Percentiles rank a stretch among this genome's conserved stretches.
Evolutionary conservation across 2,888 invertebrate species (phyloP).

Genomic region (Buathra laborator): DNA sequence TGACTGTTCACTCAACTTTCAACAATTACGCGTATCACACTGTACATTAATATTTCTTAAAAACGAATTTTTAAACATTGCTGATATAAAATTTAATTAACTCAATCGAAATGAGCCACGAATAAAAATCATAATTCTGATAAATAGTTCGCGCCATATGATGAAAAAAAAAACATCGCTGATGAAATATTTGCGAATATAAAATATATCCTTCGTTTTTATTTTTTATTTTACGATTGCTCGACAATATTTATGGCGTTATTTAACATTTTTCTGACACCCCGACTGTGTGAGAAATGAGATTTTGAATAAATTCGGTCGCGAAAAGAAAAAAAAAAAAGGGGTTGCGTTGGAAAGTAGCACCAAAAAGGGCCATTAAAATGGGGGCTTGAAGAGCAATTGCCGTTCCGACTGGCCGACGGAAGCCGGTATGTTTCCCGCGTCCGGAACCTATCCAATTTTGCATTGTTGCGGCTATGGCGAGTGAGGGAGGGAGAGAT

Average conservation of each 20-base stretch:
- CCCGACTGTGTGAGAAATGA: background rate
- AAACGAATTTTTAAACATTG: background rate
- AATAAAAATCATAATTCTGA: background rate
- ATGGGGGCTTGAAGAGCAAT: constrained; percentile 43
- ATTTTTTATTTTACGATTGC: background rate
- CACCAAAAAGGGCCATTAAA: constrained; percentile 51
- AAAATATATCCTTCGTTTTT: too few species aligned
- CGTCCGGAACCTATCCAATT: constrained; percentile 62
- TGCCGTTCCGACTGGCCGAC: constrained; percentile 33
- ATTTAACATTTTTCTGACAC: background rate
- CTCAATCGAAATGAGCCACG: background rate
- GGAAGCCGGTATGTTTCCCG: constrained; percentile 53
- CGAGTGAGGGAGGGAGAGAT: constrained; percentile 22
- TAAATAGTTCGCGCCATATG: too few species aligned
- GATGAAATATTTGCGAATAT: too few species aligned
- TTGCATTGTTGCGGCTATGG: constrained; percentile 61
- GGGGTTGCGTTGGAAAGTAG: constrained; percentile 7
- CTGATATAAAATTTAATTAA: background rate
- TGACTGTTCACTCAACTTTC: background rate
- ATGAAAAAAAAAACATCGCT: too few species aligned
- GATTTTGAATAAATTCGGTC: constrained; percentile 36
- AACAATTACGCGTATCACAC: background rate
- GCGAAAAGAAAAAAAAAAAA: constrained; percentile 17
- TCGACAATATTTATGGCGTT: background rate
- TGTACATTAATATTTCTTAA: background rate